These are phyloP conservation scores for Melolontha melolontha DNA, from an alignment of 2,888 invertebrate genomes.

Conservation along the genomic window DNA sequence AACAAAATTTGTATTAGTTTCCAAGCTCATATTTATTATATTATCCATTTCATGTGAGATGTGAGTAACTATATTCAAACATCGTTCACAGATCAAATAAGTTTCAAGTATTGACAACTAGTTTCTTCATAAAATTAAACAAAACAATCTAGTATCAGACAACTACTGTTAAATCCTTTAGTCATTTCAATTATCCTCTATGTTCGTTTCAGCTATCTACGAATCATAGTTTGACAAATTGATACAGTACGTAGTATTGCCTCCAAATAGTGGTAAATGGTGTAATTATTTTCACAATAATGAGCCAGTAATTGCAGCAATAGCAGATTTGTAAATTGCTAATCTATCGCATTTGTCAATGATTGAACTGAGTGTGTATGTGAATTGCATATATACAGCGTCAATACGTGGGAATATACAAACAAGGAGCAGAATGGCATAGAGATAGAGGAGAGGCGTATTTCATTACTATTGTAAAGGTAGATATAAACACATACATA, in stretches of 20 bases:
- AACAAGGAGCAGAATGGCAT: slow-evolving; percentile 1
- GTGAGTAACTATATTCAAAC: too few relatives aligned
- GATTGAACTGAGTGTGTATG: slow-evolving; percentile 55
- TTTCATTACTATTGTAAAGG: slow-evolving; percentile 48
- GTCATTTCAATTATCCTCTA: slow-evolving; percentile 38
- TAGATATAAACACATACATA: not conserved
- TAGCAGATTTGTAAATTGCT: slow-evolving; percentile 67
- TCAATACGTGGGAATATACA: slow-evolving; percentile 6
- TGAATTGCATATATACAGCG: slow-evolving; percentile 3
- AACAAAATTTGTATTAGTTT: too few relatives aligned
- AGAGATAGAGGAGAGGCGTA: slow-evolving; percentile 9
- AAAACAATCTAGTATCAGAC: too few relatives aligned
- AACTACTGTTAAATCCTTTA: slow-evolving; percentile 15
- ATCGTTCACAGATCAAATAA: too few relatives aligned
- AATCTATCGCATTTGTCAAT: slow-evolving; percentile 66
- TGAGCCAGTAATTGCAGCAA: slow-evolving; percentile 66
- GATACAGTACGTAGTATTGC: slow-evolving; percentile 41
- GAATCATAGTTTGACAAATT: slow-evolving; percentile 45
- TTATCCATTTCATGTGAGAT: too few relatives aligned
- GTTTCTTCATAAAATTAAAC: too few relatives aligned
- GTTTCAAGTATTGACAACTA: too few relatives aligned
- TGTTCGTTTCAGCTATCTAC: slow-evolving; percentile 36
- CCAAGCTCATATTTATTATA: too few relatives aligned
- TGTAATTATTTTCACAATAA: slow-evolving; percentile 66
- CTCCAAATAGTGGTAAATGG: slow-evolving; percentile 53